Base-by-base conservation (phyloP, 2,888 invertebrate genomes). In the Pterostichus niger region DNA sequence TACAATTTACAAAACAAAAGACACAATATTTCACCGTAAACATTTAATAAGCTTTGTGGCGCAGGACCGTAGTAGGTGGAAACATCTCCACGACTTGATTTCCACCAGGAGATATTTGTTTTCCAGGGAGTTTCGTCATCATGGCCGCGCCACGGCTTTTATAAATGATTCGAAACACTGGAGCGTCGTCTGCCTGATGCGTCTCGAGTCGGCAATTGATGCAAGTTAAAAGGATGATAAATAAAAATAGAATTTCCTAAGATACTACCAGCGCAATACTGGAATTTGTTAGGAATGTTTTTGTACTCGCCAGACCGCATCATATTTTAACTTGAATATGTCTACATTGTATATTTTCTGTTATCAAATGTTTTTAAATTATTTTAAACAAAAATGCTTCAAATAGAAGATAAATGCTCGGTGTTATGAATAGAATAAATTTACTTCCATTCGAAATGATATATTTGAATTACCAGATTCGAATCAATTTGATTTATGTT, bases 41-140 rank as follows among this genome's bases (percentile, higher is more conserved):
- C 40, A 71, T 71, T 44, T 71, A 71, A 71, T 44, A 71, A 71
- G 44, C 17, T 13, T n/a, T 7, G 59, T 33, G 33, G 17, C 40
- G 15, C 49, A 40, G 40, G 40, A 40, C 40, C 40, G 40, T 40
- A 40, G 3, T 40, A 9, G 17, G 10, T 13, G 17, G 10, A 17
- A 40, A 44, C 68, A 17, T 71, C 68, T 17, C 44, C 68, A 17
- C 40, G 68, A 40, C 87, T 88, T 88, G 88, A 88, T 89, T 89
- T 89, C 88, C 89, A 87, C 86, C 85, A 88, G 88, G 89, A 87
- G 87, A 88, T 88, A 89, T 89, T 89, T 88, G 89, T 88, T 88
- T 88, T 87, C 87, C 84, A 85, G 83, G 85, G 86, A 64, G 44
- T 56, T 56, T 56, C 75, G 75, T 61, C 82, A 75, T 82, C 75